Conservation (phyloP, 2,797 vertebrate species). For the Nasua narica region DNA sequence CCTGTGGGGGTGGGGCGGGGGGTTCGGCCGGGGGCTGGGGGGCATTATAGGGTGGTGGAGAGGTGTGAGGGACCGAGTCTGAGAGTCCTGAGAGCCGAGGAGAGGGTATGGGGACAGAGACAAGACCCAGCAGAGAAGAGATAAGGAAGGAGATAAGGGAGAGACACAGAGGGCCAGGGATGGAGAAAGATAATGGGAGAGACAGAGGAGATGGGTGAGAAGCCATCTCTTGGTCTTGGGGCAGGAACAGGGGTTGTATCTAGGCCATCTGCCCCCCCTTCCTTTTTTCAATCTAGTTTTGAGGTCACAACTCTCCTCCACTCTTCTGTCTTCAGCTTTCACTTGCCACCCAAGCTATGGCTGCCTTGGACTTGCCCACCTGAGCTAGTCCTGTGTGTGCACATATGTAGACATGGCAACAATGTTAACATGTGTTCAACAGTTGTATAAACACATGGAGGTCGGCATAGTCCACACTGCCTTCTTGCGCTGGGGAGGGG, state of each 20-base stretch:
- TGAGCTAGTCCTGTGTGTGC: neutral
- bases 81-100: slow-evolving; percentile 82
- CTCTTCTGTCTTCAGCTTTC: neutral
- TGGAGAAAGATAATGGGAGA: slow-evolving; percentile 4
- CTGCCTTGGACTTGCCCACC: neutral
- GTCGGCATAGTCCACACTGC: neutral
- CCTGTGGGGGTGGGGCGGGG: slow-evolving; percentile 57
- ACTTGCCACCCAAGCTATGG: neutral
- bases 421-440: slow-evolving; percentile 6
- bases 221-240: slow-evolving; percentile 86
- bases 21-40: slow-evolving; percentile 74
- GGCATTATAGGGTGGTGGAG: slow-evolving; percentile 89
- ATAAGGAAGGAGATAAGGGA: neutral
- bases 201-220: slow-evolving; percentile 62
- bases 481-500: neutral
- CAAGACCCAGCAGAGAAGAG: neutral
- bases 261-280: slow-evolving; percentile 39
- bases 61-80: slow-evolving; percentile 88
- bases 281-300: slow-evolving; percentile 40
- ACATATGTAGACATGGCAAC: neutral
- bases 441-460: slow-evolving; percentile 24
- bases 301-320: slow-evolving; percentile 22
- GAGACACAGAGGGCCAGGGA: neutral
- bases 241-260: slow-evolving; percentile 49
- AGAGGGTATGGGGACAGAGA: neutral